Conservation (phyloP, 30 jellyfish, hydroid and myxozoan genomes). For the Mastigias papua region DNA sequence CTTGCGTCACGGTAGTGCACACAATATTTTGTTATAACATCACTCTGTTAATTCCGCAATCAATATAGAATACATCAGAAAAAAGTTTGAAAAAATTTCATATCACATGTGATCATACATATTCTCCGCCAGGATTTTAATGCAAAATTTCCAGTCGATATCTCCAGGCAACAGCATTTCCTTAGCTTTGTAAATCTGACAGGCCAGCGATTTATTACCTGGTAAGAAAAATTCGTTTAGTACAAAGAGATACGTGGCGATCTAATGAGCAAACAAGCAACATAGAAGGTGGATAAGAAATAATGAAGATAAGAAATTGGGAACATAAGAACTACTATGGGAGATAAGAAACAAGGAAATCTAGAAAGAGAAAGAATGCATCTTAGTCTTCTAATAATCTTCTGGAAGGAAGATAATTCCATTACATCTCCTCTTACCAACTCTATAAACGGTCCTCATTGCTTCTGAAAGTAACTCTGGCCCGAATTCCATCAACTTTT, state of each 20-base stretch:
- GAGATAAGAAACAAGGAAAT: too few relatives aligned
- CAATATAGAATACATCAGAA: too few relatives aligned
- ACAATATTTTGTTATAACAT: too few relatives aligned
- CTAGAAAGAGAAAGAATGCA: too few relatives aligned
- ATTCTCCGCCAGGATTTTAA: conserved; percentile 48
- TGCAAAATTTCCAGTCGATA: conserved; percentile 57
- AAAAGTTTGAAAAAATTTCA: too few relatives aligned
- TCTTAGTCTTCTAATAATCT: too few relatives aligned
- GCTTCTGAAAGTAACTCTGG: conserved; percentile 62
- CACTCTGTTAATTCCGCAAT: too few relatives aligned
- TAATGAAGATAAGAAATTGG: too few relatives aligned
- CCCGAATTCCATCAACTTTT: conserved; percentile 53
- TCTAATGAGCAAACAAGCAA: neutral
- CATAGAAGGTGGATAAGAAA: neutral
- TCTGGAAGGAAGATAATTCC: too few relatives aligned
- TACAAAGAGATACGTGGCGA: too few relatives aligned
- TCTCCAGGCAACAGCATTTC: conserved; percentile 63
- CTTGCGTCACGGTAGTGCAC: too few relatives aligned
- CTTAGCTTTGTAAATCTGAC: conserved; percentile 65
- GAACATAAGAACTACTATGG: too few relatives aligned
- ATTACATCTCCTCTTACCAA: conserved; percentile 33
- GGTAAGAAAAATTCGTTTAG: neutral
- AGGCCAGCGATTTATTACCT: conserved; percentile 66
- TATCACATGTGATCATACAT: conserved; percentile 16
- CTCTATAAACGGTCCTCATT: conserved; percentile 54